Base-by-base conservation (phyloP, 2,888 invertebrate species). In the Lymantria dispar region DNA sequence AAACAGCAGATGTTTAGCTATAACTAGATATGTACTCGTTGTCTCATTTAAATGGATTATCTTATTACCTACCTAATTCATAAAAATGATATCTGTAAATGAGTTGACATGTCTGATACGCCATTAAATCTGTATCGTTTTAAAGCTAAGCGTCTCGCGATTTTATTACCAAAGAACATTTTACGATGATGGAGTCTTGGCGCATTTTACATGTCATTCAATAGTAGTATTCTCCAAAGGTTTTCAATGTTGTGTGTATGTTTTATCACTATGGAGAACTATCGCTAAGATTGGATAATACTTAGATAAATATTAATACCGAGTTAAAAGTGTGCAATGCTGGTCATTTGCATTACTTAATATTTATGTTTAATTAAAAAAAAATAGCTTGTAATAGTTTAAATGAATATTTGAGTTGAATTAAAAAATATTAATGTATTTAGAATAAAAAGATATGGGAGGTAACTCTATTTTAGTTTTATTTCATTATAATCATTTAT, bases 341-440 rank as follows among this genome's bases (percentile, higher is more conserved):
- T 87, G 91, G 91, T 70, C 91, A 91, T 90, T 78, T 87, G 90
- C 87, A 88, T 87, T 76, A 88, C 88, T 88, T 86, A 82, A 81
- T 87, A 85, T 90, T 88, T 90, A 87, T 88, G 88, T 89, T 89
- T 82, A 85, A 83, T 79, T 65, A 77, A 80, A 78, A 76, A n/a
- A 78, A 85, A 85, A 88, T 91, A 91, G 91, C 91, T 89, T 91
- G 85, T 91, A 91, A 90, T 90, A 91, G 91, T 90, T 89, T 88
- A 85, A 90, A 86, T 87, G 79, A 89, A 86, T 85, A 89, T 88
- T 90, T 91, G 87, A 90, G 89, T 90, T 91, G 89, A 85, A 85
- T 87, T 88, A 87, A 87, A 88, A 81, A 91, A 91, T 89, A 91
- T 91, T 90, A 91, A 91, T 91, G 91, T 91, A 91, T 91, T 89